These are phyloP conservation scores for Cheilosia vulpina DNA, from an alignment of 2,888 invertebrate species.

Conservation along the genomic window DNA sequence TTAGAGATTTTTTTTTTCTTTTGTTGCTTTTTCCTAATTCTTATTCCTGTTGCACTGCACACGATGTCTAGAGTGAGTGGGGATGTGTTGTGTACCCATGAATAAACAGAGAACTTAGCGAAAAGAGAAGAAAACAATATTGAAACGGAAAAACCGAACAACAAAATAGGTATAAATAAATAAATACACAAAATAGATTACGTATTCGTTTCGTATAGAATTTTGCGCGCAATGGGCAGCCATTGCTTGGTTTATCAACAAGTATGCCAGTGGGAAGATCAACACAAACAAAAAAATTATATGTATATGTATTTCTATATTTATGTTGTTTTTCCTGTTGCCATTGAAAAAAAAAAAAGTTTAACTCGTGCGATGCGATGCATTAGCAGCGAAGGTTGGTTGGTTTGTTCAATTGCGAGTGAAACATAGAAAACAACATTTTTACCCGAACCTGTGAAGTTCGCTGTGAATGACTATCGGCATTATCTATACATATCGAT, in stretches of 20 bases:
- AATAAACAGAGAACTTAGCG: slow-evolving; percentile 28
- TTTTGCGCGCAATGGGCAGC: slow-evolving; percentile 34
- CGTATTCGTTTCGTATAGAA: slow-evolving; percentile 1
- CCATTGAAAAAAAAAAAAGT: too few relatives aligned
- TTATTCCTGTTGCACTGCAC: slow-evolving; percentile 50
- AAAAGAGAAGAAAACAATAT: slow-evolving; percentile 21
- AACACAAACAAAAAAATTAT: too few relatives aligned
- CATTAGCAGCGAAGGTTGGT: too few relatives aligned
- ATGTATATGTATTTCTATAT: too few relatives aligned
- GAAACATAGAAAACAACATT: too few relatives aligned
- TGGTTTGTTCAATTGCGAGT: too few relatives aligned
- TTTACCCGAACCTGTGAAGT: too few relatives aligned
- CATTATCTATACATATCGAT: too few relatives aligned
- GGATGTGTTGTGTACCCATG: neutral
- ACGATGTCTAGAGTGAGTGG: neutral
- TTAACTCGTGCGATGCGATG: too few relatives aligned
- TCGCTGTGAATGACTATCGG: too few relatives aligned
- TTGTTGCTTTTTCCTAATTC: slow-evolving; percentile 22
- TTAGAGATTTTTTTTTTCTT: neutral
- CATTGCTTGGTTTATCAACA: slow-evolving; percentile 36
- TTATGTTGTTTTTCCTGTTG: too few relatives aligned
- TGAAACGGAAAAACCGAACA: slow-evolving; percentile 4
- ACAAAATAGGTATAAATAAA: slow-evolving; percentile 13
- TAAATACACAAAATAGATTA: slow-evolving; percentile 30
- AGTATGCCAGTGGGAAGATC: slow-evolving; percentile 16